Conservation (phyloP, 1,140 invertebrate species). For the Monochamus saltuarius region DNA sequence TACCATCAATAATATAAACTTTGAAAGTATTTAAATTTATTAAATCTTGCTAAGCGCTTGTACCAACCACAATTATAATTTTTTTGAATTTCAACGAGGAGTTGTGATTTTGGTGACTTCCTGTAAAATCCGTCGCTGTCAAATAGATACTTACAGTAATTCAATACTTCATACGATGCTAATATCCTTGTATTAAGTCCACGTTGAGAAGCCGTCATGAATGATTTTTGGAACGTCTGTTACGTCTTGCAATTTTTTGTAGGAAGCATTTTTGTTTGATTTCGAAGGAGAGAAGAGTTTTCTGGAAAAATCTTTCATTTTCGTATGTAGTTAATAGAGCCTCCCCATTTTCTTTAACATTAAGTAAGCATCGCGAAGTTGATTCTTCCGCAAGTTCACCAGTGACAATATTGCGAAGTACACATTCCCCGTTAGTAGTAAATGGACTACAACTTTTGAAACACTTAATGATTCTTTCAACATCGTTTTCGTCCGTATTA, state of each 20-base stretch:
- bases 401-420: conserved; percentile 30
- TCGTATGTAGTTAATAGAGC: too few species aligned
- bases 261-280: conserved; percentile 22
- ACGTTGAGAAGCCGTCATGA: conserved; percentile 30
- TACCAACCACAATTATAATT: conserved; percentile 27
- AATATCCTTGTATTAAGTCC: conserved; percentile 26
- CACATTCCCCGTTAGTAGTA: conserved; percentile 18
- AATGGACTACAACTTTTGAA: conserved; percentile 27
- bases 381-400: conserved; percentile 36
- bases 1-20: conserved; percentile 26
- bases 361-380: conserved; percentile 31
- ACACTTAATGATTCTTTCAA: conserved; percentile 33
- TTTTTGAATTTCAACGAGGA: conserved; percentile 29
- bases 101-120: conserved; percentile 28
- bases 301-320: too few species aligned
- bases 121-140: conserved; percentile 28
- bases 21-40: conserved; percentile 22
- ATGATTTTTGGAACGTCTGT: conserved; percentile 31
- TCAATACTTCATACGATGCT: conserved; percentile 30
- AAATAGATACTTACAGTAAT: conserved; percentile 31
- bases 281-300: conserved; percentile 24
- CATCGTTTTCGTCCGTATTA: too few species aligned
- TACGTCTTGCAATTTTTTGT: conserved; percentile 29
- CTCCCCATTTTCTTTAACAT: conserved; percentile 26
- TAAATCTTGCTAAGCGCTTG: conserved; percentile 23